These are phyloP conservation scores for Scalopus aquaticus DNA, from an alignment of 2,113 vertebrate species.

Conservation along the genomic window DNA sequence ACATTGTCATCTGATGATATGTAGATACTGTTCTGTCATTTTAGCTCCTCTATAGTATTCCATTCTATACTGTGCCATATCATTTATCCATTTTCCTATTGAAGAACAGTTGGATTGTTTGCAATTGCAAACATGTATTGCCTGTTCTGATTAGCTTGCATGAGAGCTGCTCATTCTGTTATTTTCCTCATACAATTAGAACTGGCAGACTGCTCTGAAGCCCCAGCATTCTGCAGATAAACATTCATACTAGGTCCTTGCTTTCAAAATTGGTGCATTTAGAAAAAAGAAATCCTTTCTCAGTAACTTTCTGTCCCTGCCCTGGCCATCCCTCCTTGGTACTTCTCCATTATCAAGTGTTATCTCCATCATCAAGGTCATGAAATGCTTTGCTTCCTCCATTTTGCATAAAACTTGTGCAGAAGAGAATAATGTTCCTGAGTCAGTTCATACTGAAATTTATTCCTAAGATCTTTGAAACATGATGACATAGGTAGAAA, in stretches of 20 bases:
- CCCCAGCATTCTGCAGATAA: not conserved
- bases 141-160: not conserved
- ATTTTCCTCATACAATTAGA: not conserved
- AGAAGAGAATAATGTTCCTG: not conserved
- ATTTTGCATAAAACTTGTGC: not conserved
- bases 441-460: not conserved
- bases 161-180: not conserved
- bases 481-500: not conserved
- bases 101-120: not conserved
- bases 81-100: not conserved
- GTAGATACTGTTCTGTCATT: not conserved
- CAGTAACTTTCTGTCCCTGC: not conserved
- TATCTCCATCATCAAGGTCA: not conserved
- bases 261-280: not conserved
- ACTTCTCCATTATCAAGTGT: not conserved
- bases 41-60: not conserved
- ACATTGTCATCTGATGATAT: not conserved
- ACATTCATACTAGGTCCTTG: not conserved
- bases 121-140: not conserved
- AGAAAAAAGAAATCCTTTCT: not conserved
- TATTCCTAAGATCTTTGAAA: slow-evolving; percentile 6
- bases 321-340: not conserved
- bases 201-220: not conserved
- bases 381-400: not conserved
- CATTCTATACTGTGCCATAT: not conserved